Conservation (phyloP, 2,888 invertebrate genomes). For the Lasioglossum morio region DNA sequence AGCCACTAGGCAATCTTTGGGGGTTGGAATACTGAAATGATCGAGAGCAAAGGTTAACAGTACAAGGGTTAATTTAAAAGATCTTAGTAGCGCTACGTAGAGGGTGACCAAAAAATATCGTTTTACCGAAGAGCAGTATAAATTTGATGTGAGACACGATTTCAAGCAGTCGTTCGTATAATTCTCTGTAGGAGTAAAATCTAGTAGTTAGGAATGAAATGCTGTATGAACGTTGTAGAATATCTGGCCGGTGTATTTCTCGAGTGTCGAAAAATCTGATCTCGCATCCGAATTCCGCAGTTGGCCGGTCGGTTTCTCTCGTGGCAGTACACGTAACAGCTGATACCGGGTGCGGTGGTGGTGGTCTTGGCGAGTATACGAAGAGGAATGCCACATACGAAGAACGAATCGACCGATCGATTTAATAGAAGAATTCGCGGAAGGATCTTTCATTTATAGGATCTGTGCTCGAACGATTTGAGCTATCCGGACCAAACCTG, state of each 20-base stretch:
- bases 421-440: conserved; percentile 9
- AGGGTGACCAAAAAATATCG: neutral
- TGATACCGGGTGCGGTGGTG: neutral
- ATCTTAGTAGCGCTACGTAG: neutral
- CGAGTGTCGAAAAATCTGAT: neutral
- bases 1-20: neutral
- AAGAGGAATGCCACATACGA: neutral
- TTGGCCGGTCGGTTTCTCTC: neutral
- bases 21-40: neutral
- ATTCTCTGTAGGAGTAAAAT: neutral
- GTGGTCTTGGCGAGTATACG: neutral
- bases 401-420: conserved; percentile 9
- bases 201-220: neutral
- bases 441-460: conserved; percentile 11
- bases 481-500: conserved; percentile 2
- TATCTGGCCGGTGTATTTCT: neutral
- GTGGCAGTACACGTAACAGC: conserved; percentile 3
- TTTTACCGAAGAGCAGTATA: neutral
- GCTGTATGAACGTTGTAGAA: neutral
- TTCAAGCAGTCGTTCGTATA: neutral
- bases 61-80: neutral
- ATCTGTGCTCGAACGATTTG: neutral
- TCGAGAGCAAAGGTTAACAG: neutral
- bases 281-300: neutral
- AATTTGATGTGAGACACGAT: neutral